A percentile compares a stretch with the other conserved stretches of the same genome.
Evolutionary conservation across 2,113 vertebrate species (phyloP).

Genomic region (Mobula hypostoma): DNA sequence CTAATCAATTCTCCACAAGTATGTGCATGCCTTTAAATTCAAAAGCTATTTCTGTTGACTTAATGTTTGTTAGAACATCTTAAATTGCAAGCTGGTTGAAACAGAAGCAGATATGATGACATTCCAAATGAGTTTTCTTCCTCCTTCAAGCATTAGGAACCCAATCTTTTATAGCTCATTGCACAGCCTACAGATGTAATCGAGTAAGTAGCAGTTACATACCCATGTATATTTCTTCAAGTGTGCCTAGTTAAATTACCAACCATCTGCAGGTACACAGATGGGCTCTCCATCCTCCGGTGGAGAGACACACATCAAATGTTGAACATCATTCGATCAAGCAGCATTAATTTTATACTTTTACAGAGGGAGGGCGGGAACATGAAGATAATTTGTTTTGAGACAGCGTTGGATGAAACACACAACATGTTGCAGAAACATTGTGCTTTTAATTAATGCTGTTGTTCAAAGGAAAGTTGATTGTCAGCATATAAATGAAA

Average conservation of each 20-base stretch:
- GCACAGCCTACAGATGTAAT: neutral
- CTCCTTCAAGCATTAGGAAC: neutral
- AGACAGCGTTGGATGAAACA: neutral
- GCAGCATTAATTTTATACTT: neutral
- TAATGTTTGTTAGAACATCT: neutral
- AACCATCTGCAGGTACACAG: constrained; percentile 19
- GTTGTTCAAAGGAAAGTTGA: neutral
- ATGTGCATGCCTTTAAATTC: too few relatives aligned
- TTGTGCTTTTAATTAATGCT: neutral
- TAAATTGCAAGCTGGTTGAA: constrained; percentile 19
- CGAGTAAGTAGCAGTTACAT: constrained; percentile 6
- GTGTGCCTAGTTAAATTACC: constrained; percentile 10
- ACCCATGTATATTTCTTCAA: neutral
- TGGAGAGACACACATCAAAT: neutral
- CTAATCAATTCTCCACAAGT: too few relatives aligned
- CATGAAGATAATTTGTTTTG: neutral
- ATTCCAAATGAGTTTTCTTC: neutral
- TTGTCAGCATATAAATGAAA: neutral
- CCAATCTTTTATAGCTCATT: constrained; percentile 4
- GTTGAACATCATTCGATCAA: neutral
- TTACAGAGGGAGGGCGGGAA: too few relatives aligned
- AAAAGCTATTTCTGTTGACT: too few relatives aligned
- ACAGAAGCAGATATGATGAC: neutral
- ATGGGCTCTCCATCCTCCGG: neutral
- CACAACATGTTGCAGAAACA: neutral